Evolutionary conservation across 2,888 invertebrate species (phyloP).

Genomic region (Axea sp.): DNA sequence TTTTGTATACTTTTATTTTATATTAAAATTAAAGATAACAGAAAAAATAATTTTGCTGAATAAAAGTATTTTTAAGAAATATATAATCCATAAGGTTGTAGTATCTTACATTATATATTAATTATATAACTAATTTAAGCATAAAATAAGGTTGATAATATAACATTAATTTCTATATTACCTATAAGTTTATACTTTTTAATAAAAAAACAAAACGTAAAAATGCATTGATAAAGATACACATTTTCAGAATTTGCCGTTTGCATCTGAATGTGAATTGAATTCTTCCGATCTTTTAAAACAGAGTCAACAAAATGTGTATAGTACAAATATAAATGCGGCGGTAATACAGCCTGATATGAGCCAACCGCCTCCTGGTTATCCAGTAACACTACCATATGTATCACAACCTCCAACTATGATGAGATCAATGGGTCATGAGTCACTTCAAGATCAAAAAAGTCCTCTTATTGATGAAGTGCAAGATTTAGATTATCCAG

Average conservation of each 20-base stretch:
- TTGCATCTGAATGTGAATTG: conserved; percentile 84
- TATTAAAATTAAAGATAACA: not conserved
- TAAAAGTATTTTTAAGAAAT: too few species aligned
- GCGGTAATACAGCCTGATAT: conserved; percentile 77
- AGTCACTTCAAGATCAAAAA: conserved; percentile 70
- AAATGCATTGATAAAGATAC: conserved; percentile 43
- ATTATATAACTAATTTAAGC: too few species aligned
- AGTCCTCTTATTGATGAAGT: conserved; percentile 76
- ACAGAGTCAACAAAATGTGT: conserved; percentile 70
- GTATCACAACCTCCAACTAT: conserved; percentile 73
- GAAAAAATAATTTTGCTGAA: too few species aligned
- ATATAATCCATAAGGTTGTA: too few species aligned
- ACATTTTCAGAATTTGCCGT: conserved; percentile 82
- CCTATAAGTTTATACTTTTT: too few species aligned
- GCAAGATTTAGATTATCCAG: conserved; percentile 71
- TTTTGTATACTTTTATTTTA: not conserved
- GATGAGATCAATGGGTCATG: conserved; percentile 70
- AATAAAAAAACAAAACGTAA: not conserved
- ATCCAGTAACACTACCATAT: conserved; percentile 78
- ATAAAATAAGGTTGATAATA: too few species aligned
- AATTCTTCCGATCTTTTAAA: conserved; percentile 80
- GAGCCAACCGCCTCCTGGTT: conserved; percentile 82
- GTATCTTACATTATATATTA: too few species aligned
- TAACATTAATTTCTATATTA: too few species aligned
- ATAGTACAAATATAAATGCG: conserved; percentile 67